phyloP scores from a whole-genome alignment of 2,888 invertebrate genomes.

The Pseudeuparius sepicola region DNA sequence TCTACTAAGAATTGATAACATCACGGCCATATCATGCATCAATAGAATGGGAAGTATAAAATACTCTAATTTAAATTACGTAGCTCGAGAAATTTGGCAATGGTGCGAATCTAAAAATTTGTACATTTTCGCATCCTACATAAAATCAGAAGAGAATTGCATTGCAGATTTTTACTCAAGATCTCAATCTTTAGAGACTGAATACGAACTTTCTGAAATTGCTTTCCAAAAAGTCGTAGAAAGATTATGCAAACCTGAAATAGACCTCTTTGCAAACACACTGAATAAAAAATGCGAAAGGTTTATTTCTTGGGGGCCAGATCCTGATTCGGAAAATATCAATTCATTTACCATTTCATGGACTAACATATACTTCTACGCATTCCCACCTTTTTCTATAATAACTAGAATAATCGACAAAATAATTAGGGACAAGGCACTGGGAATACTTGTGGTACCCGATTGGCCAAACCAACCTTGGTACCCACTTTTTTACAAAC shows the following conservation, averaged over 20 bases:
- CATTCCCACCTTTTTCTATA: too few species aligned
- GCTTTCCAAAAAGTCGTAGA: conserved; percentile 17
- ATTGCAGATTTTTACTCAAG: conserved; percentile 13
- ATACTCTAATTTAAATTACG: conserved; percentile 7
- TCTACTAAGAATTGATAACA: conserved; percentile 14
- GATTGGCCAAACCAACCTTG: too few species aligned
- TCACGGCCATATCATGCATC: conserved; percentile 15
- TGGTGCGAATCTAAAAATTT: conserved; percentile 15
- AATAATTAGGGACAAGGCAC: too few species aligned
- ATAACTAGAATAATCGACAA: too few species aligned
- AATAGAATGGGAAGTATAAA: conserved; percentile 12
- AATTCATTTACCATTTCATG: too few species aligned
- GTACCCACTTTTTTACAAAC: too few species aligned
- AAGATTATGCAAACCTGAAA: conserved; percentile 21
- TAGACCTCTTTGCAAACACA: conserved; percentile 28
- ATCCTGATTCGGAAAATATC: too few species aligned
- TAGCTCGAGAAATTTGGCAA: conserved; percentile 11
- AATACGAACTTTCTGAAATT: conserved; percentile 7
- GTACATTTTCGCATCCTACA: conserved; percentile 13
- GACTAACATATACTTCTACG: too few species aligned
- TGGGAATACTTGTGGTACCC: too few species aligned
- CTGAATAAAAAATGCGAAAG: conserved; percentile 7
- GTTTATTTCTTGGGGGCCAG: conserved; percentile 5
- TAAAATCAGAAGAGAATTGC: conserved; percentile 14
- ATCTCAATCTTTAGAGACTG: conserved; percentile 6